These are phyloP conservation scores for Corbicula japonica DNA, from an alignment of 2,888 invertebrate species.

Conservation along the genomic window DNA sequence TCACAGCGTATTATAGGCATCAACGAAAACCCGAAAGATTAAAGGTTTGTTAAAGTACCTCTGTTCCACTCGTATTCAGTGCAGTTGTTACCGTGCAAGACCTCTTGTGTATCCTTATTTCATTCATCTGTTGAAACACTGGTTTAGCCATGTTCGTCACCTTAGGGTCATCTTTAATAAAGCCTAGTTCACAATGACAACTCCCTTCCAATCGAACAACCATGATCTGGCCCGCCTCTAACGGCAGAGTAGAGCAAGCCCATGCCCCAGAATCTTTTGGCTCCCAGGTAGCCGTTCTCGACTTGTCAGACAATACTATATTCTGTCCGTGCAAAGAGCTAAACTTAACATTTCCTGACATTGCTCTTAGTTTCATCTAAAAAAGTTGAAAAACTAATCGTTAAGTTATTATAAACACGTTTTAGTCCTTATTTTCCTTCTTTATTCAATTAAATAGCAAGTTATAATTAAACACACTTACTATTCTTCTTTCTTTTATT, in stretches of 20 bases:
- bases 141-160: background rate
- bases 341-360: background rate
- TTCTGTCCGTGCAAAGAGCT: background rate
- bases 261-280: background rate
- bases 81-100: slow-evolving; percentile 18
- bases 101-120: slow-evolving; percentile 42
- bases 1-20: too few relatives aligned
- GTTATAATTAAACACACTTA: too few relatives aligned
- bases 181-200: background rate
- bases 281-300: background rate
- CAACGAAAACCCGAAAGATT: too few relatives aligned
- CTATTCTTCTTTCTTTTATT: too few relatives aligned
- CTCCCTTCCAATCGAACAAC: background rate
- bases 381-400: too few relatives aligned
- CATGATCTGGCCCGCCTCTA: background rate
- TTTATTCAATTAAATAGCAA: too few relatives aligned
- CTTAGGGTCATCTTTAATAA: background rate
- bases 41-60: slow-evolving; percentile 38
- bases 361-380: too few relatives aligned
- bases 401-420: too few relatives aligned
- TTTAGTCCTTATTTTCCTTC: too few relatives aligned
- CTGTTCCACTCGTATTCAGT: slow-evolving; percentile 24
- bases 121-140: slow-evolving; percentile 34
- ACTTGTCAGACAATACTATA: background rate
- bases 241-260: background rate